Conservation (phyloP, 2,797 vertebrate species). For the Epinephelus malabaricus region DNA sequence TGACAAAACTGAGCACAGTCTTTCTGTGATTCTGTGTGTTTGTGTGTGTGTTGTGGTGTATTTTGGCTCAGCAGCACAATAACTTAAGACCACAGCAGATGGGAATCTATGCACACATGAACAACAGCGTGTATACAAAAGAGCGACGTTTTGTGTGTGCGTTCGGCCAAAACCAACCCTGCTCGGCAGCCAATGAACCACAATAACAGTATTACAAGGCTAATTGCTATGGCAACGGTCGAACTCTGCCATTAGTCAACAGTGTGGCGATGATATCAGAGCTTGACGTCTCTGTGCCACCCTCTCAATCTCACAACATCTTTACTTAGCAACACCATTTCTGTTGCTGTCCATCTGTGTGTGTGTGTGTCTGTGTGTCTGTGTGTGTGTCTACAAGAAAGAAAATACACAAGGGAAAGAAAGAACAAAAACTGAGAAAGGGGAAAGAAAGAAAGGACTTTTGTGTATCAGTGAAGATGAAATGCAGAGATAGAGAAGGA, state of each 20-base stretch:
- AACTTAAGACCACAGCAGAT: conserved; percentile 56
- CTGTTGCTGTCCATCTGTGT: conserved; percentile 66
- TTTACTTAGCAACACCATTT: conserved; percentile 69
- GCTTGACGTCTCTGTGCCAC: conserved; percentile 77
- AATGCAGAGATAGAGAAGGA: neutral
- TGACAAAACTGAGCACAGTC: conserved; percentile 21
- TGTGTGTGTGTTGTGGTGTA: conserved; percentile 11
- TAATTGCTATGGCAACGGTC: conserved; percentile 81
- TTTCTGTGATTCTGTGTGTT: neutral
- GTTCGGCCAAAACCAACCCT: conserved; percentile 63
- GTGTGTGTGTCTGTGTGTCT: conserved; percentile 35
- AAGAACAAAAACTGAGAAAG: neutral
- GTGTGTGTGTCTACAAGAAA: conserved; percentile 4
- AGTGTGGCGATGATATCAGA: conserved; percentile 78
- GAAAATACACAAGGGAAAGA: neutral
- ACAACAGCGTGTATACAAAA: conserved; percentile 38
- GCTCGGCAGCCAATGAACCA: conserved; percentile 70
- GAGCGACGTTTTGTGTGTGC: conserved; percentile 31
- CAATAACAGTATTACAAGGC: conserved; percentile 77
- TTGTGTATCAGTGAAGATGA: neutral
- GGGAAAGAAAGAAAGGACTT: neutral
- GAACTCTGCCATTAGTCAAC: conserved; percentile 82
- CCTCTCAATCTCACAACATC: conserved; percentile 75
- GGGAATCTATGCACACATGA: conserved; percentile 58
- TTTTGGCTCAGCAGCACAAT: conserved; percentile 24